These are phyloP conservation scores for Anolis sagrei DNA, from an alignment of 2,113 vertebrate genomes.

Conservation along the genomic window DNA sequence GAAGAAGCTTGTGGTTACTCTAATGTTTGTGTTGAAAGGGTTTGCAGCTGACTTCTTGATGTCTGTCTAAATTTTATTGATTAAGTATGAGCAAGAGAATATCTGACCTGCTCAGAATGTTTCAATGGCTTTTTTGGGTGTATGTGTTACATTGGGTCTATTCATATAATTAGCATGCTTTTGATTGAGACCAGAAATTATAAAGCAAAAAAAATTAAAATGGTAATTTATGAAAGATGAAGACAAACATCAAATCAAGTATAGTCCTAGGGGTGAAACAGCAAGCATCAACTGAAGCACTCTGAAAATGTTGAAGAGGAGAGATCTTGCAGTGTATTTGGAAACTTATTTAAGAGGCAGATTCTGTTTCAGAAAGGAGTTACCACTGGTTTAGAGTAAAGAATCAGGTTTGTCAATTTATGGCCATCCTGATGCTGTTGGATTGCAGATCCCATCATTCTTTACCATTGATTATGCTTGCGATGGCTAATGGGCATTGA, in stretches of 20 bases:
- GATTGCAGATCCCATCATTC: no score
- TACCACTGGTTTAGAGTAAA: neutral
- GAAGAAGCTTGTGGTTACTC: slow-evolving; percentile 6
- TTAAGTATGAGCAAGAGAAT: neutral
- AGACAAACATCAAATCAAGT: neutral
- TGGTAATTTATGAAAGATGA: neutral
- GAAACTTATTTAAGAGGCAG: neutral
- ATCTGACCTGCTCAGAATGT: neutral
- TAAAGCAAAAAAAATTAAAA: neutral
- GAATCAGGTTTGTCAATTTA: no score
- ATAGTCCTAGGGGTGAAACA: no score
- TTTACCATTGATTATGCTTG: no score
- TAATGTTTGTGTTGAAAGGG: neutral
- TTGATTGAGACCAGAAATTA: neutral
- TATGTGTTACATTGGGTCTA: neutral
- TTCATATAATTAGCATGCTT: neutral
- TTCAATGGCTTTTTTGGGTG: neutral
- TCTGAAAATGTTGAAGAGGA: neutral
- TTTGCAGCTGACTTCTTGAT: neutral
- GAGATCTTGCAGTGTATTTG: neutral
- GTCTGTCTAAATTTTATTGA: neutral
- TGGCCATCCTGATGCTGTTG: no score
- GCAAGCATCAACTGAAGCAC: neutral
- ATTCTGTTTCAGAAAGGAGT: neutral
- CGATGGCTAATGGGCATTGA: no score